A percentile compares a stretch with the other conserved stretches of the same genome.
Conservation (phyloP, 2,797 vertebrate species). For the Chrysocyon brachyurus region DNA sequence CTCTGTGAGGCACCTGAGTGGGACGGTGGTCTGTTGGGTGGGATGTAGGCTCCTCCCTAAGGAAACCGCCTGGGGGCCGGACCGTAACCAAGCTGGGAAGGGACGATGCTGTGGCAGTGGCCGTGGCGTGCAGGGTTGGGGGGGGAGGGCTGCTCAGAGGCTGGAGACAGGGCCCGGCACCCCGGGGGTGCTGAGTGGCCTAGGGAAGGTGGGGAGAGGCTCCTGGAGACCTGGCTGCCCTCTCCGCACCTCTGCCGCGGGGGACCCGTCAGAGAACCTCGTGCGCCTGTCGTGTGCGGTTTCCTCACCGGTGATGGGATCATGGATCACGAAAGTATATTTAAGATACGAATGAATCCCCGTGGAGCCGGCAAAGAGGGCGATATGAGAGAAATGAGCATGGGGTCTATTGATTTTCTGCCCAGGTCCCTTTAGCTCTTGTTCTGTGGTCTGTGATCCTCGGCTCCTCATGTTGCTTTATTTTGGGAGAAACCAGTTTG, state of each 20-base stretch:
- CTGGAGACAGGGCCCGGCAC: too few species aligned
- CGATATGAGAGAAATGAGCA: not conserved
- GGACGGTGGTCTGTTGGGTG: not conserved
- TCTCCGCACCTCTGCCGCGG: not conserved
- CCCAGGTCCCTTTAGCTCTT: not conserved
- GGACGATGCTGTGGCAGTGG: too few species aligned
- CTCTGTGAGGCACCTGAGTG: not conserved
- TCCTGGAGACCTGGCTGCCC: not conserved
- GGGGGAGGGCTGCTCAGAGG: too few species aligned
- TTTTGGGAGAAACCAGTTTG: not conserved
- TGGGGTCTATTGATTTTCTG: not conserved
- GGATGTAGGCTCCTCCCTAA: not conserved
- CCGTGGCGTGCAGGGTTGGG: accelerated
- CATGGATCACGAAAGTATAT: not conserved
- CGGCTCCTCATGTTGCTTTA: not conserved
- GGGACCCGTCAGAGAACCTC: not conserved
- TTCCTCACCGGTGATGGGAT: not conserved
- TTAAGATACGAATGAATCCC: not conserved
- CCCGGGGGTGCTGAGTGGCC: too few species aligned
- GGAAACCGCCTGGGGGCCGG: not conserved
- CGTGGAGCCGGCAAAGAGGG: not conserved
- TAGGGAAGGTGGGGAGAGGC: not conserved
- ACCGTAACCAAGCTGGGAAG: too few species aligned
- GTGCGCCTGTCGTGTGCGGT: not conserved
- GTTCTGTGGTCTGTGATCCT: not conserved